Percentiles rank a stretch among this genome's conserved stretches.
Conservation (phyloP, 1,140 invertebrate species). For the Berghia stephanieae region DNA sequence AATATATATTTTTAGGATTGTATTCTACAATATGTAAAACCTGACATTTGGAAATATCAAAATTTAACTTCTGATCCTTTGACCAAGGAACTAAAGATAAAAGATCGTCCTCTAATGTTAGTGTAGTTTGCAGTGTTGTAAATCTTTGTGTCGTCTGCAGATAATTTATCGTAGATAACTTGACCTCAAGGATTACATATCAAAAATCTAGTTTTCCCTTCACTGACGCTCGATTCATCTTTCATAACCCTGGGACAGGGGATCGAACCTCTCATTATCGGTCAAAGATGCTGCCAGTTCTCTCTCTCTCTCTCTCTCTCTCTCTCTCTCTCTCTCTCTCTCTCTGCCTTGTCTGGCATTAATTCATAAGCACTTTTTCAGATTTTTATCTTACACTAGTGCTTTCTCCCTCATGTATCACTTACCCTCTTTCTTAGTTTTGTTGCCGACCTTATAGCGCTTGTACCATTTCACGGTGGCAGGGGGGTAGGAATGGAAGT, state of each 20-base stretch:
- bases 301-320: slow-evolving; percentile 3
- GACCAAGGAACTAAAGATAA: no score
- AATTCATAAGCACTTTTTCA: not conserved
- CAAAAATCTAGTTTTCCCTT: no score
- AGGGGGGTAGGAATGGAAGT: slow-evolving; percentile 13
- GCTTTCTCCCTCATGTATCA: not conserved
- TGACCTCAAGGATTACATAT: no score
- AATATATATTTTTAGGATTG: no score
- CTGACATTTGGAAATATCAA: no score
- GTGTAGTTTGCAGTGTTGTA: no score
- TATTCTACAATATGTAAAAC: no score
- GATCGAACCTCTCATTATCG: not conserved
- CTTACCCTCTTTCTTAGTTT: not conserved
- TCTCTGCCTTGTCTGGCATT: not conserved
- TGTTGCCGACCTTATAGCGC: not conserved
- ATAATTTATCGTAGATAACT: no score
- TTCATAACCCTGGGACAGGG: not conserved
- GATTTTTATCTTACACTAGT: not conserved
- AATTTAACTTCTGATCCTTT: no score
- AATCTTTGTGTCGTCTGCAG: no score
- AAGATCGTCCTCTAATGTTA: no score
- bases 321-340: slow-evolving; percentile 6
- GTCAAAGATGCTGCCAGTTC: not conserved
- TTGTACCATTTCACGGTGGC: slow-evolving; percentile 18
- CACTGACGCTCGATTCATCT: no score